Evolutionary conservation across 2,797 vertebrate species (phyloP).

Genomic region (Pampus argenteus): DNA sequence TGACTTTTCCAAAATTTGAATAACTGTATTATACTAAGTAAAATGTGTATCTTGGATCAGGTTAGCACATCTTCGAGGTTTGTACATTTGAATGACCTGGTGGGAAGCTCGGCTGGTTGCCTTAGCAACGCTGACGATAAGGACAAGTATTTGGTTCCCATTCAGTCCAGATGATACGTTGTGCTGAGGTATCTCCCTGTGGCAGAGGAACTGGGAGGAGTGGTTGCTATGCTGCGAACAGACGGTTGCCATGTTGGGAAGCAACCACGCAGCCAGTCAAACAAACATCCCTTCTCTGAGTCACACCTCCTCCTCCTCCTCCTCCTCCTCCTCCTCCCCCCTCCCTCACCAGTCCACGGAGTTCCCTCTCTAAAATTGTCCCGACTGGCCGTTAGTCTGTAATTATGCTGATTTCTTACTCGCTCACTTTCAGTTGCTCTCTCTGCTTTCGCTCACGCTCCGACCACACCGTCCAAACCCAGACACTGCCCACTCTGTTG

Average conservation of each 20-base stretch:
- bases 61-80: not conserved
- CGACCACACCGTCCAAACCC: slow-evolving; percentile 30
- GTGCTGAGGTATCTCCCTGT: slow-evolving; percentile 57
- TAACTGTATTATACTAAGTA: too few relatives aligned
- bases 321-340: not conserved
- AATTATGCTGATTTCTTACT: slow-evolving; percentile 60
- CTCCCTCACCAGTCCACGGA: slow-evolving; percentile 46
- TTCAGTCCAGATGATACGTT: slow-evolving; percentile 51
- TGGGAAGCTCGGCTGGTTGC: slow-evolving; percentile 4
- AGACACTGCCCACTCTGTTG: slow-evolving; percentile 65
- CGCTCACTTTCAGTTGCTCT: slow-evolving; percentile 41
- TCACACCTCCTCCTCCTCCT: slow-evolving; percentile 48
- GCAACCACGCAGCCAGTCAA: slow-evolving; percentile 63
- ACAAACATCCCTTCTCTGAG: slow-evolving; percentile 76
- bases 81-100: not conserved
- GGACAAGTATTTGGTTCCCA: slow-evolving; percentile 56
- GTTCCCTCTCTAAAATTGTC: slow-evolving; percentile 68
- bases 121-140: slow-evolving; percentile 31
- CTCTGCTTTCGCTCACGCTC: slow-evolving; percentile 18
- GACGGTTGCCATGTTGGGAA: slow-evolving; percentile 77
- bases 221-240: slow-evolving; percentile 65
- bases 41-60: too few relatives aligned
- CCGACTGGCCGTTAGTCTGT: slow-evolving; percentile 47
- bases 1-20: too few relatives aligned
- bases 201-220: slow-evolving; percentile 39